Evolutionary conservation across 2,113 vertebrate species (phyloP), one percentile per base, ranked within the genome.

Genomic region (Sinocyclocheilus maitianheensis): DNA sequence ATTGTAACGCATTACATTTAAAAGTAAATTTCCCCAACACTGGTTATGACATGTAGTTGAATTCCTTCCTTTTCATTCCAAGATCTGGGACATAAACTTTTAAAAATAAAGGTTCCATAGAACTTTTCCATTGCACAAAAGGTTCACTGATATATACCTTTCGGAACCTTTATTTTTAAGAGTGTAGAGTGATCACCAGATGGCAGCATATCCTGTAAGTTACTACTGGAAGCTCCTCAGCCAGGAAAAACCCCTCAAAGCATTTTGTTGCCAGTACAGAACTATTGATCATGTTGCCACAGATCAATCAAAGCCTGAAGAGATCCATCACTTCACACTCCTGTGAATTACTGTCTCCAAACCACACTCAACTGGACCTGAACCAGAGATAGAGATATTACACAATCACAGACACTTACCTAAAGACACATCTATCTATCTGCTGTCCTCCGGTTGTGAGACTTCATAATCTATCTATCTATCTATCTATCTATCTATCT

Each of bases 271-370:
- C 24, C 48, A 55, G 51, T 34, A 77, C 51, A 77, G 51, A 11
- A 77, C 51, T 77, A 77, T 77, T 53, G 76, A 77, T 77, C 53
- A 77, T 55, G 76, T 77, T 77, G 7, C 76, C 76, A 55, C 76
- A 58, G 76, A 77, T 55, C 76, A 55, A 77, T 53, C 76, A 58
- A 77, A 77, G 51, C 76, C 76, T 58, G 46, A 77, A 55, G 76
- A 55, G 51, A 77, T 53, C 76, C 48, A 55, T 77, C 48, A 55
- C 16, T 55, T 77, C 76, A 53, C 48, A 77, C 75, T 77, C 43
- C 74, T 76, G 10, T 51, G 43, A 76, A 76, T 24, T 24, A 76
- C 74, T 77, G 3, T 18, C 24, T 72, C 30, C 26, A 77, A 30
- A 77, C 48, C 48, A 55, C 76, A 55, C 3, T 77, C 3, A 53